A percentile compares a stretch with the other conserved stretches of the same genome.
phyloP scores from a whole-genome alignment of 1,140 invertebrate species.

The Leptinotarsa texana region DNA sequence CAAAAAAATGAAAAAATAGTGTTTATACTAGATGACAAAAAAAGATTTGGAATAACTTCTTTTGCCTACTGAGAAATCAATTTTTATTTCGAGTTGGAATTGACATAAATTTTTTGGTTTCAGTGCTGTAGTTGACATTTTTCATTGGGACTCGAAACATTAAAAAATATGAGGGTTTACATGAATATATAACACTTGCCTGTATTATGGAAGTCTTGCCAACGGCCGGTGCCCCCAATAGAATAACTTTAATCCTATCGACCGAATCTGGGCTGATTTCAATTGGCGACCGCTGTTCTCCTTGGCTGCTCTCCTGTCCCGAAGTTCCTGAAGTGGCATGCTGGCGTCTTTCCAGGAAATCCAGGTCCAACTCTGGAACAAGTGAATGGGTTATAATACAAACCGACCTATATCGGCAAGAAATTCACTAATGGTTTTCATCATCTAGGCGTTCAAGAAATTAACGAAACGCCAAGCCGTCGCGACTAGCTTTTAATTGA shows the following conservation, averaged over 20 bases:
- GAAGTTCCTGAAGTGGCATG: constrained; percentile 38
- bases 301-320: constrained; percentile 32
- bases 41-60: no score
- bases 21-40: no score
- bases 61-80: not conserved
- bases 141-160: no score
- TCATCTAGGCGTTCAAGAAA: no score
- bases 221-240: constrained; percentile 76
- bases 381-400: not conserved
- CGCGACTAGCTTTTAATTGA: no score
- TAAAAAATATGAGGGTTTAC: no score
- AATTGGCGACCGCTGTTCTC: constrained; percentile 46
- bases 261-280: constrained; percentile 55
- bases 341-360: constrained; percentile 62
- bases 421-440: no score
- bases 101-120: no score
- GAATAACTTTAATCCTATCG: constrained; percentile 76
- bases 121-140: no score
- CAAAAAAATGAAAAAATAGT: no score
- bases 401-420: not conserved
- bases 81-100: not conserved
- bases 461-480: no score
- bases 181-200: constrained; percentile 56
- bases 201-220: constrained; percentile 82
- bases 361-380: constrained; percentile 64